phyloP scores from a whole-genome alignment of 1,140 invertebrate species.

The Radopholus similis region DNA sequence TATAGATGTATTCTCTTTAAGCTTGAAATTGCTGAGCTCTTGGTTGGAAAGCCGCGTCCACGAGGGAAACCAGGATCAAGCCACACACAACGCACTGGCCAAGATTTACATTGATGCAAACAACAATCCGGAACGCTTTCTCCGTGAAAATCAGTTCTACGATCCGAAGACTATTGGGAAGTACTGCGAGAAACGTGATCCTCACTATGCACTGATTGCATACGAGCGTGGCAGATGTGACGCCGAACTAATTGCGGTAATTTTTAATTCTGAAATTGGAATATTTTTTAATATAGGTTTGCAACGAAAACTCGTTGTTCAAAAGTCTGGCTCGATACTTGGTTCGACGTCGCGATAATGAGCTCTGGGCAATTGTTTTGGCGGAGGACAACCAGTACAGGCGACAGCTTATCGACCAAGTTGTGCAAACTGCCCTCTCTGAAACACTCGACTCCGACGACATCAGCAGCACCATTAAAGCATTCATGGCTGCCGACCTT shows the following conservation, averaged over 20 bases:
- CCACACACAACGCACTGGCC: conserved; percentile 96
- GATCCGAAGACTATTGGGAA: conserved; percentile 95
- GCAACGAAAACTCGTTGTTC: conserved; percentile 97
- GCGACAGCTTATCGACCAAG: conserved; percentile 93
- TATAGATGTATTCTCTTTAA: conserved; percentile 61
- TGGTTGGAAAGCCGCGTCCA: conserved; percentile 93
- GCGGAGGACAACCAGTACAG: conserved; percentile 89
- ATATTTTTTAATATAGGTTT: conserved; percentile 76
- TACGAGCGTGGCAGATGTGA: conserved; percentile 98
- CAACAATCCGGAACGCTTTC: conserved; percentile 95
- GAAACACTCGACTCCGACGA: conserved; percentile 85
- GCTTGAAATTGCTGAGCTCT: conserved; percentile 82
- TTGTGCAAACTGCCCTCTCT: conserved; percentile 67
- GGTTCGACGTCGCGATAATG: conserved; percentile 83
- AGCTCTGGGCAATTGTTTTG: conserved; percentile 92
- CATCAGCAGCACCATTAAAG: conserved; percentile 97
- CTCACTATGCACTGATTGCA: conserved; percentile 94
- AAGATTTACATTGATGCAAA: conserved; percentile 99
- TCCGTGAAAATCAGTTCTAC: conserved; percentile 86
- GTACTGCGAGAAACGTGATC: conserved; percentile 98
- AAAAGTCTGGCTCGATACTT: conserved; percentile 95
- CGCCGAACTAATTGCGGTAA: conserved; percentile 80
- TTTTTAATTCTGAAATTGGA: background rate
- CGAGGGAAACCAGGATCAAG: conserved; percentile 90
- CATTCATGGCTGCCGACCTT: conserved; percentile 98